These are phyloP conservation scores for Borostomias antarcticus DNA, from an alignment of 2,797 vertebrate genomes.

Conservation along the genomic window DNA sequence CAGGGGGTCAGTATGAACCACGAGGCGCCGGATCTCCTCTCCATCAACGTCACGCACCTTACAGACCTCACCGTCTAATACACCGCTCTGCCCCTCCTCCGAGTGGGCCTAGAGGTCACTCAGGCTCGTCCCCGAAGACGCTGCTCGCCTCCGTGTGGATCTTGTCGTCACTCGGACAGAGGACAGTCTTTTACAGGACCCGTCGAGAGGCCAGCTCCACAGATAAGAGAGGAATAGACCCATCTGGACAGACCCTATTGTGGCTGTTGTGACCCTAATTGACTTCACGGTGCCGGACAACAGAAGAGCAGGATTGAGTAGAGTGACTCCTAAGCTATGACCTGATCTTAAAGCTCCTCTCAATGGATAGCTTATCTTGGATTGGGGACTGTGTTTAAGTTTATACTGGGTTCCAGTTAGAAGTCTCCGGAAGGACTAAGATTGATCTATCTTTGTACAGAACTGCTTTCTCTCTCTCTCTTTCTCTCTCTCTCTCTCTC, in stretches of 20 bases:
- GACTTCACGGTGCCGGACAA: not conserved
- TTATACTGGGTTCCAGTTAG: too few relatives aligned
- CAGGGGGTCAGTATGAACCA: not conserved
- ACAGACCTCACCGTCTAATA: not conserved
- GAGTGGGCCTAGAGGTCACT: not conserved
- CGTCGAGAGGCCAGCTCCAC: not conserved
- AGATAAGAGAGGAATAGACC: not conserved
- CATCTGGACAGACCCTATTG: not conserved
- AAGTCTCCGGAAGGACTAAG: too few relatives aligned
- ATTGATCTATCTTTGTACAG: too few relatives aligned
- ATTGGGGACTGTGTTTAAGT: too few relatives aligned
- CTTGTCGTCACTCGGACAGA: not conserved
- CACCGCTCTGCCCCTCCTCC: too few relatives aligned
- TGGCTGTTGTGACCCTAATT: not conserved
- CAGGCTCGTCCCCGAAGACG: not conserved
- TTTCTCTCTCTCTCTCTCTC: slow-evolving; percentile 8
- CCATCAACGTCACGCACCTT: not conserved
- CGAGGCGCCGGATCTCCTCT: not conserved
- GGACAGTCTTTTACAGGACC: not conserved
- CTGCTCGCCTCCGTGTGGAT: not conserved
- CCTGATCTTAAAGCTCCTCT: not conserved
- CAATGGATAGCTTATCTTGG: not conserved
- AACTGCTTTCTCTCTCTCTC: too few relatives aligned
- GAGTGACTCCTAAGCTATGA: not conserved
- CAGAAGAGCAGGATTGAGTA: not conserved